Evolutionary conservation across 2,113 vertebrate genomes (phyloP), one percentile per base, ranked within the genome.

Genomic region (Rhegmatorhina hoffmannsi): DNA sequence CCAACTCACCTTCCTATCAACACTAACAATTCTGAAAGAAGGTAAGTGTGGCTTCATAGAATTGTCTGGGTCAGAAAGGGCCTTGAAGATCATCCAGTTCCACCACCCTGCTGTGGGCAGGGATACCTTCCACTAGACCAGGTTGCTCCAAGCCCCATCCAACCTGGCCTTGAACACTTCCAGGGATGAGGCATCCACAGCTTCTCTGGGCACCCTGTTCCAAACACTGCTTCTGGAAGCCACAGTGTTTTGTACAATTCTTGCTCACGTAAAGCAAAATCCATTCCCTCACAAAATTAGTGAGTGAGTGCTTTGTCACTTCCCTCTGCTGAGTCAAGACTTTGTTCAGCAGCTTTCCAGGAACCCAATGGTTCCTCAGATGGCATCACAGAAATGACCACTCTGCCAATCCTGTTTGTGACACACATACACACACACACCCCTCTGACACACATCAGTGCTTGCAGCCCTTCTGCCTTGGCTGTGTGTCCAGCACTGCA

Each of bases 291-390:
- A 76, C 25, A 77, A 74, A 69, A 80, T 58, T 23, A 79, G 73
- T 2, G 9, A 79, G 73, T 2, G 9, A 80, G 34, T 50, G 36
- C 49, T 77, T 67, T 68, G 50, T 59, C 77, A 72, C 33, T 70
- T 73, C 73, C 59, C 89, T 50, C 68, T 91, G 69, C 59, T 2
- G 14, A 81, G 31, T 74, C 69, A 55, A 17, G 69, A 78, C 50
- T 92, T 70, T 70, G 74, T 43, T 67, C 66, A 67, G 77, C 77
- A 83, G 49, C 60, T 90, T 64, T 83, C 46, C 50, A 50, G 18
- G 56, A 38, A 3, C 33, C 52, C 43, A 43, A 43, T 70, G 64
- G 47, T 29, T 94, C 43, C 67, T 88, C 34, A 40, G 59, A 62
- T 14, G 36, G 53, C 38, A 63, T 29, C 78, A 78, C 69, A 89